Percentiles rank a stretch among this genome's conserved stretches.
Conservation (phyloP, 2,888 invertebrate genomes). For the Orthosia cruda region DNA sequence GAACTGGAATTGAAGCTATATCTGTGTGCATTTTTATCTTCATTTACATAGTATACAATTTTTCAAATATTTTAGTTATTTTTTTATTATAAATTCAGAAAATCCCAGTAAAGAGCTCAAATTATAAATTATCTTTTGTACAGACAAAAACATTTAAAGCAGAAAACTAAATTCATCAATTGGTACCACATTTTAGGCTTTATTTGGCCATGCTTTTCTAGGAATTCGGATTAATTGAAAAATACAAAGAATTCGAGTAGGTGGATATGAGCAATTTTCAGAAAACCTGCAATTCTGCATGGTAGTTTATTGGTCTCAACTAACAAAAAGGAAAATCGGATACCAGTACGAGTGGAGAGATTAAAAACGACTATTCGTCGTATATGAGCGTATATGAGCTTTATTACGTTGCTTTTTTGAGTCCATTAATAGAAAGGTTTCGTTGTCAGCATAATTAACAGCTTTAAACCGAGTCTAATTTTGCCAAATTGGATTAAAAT, state of each 20-base stretch:
- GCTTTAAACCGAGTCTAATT: too few relatives aligned
- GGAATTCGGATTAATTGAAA: neutral
- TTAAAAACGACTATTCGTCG: conserved; percentile 35
- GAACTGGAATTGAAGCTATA: neutral
- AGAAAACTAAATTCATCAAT: neutral
- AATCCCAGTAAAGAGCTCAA: too few relatives aligned
- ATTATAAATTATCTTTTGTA: too few relatives aligned
- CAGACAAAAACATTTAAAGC: too few relatives aligned
- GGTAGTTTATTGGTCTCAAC: conserved; percentile 25
- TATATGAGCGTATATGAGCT: conserved; percentile 15
- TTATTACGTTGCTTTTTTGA: conserved; percentile 21
- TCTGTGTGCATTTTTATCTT: too few relatives aligned
- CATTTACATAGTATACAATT: neutral
- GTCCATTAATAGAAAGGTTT: conserved; percentile 25
- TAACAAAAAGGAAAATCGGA: too few relatives aligned
- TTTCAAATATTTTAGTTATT: too few relatives aligned
- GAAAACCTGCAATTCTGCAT: conserved; percentile 16
- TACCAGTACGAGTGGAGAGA: conserved; percentile 32
- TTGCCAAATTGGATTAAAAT: conserved; percentile 11
- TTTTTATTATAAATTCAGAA: too few relatives aligned
- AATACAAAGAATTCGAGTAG: neutral
- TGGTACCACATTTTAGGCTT: neutral
- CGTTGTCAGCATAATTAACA: too few relatives aligned
- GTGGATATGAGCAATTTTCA: conserved; percentile 9
- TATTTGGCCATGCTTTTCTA: neutral